Evolutionary conservation across 2,888 invertebrate species (phyloP).

Genomic region (Drosophila kanekoi): DNA sequence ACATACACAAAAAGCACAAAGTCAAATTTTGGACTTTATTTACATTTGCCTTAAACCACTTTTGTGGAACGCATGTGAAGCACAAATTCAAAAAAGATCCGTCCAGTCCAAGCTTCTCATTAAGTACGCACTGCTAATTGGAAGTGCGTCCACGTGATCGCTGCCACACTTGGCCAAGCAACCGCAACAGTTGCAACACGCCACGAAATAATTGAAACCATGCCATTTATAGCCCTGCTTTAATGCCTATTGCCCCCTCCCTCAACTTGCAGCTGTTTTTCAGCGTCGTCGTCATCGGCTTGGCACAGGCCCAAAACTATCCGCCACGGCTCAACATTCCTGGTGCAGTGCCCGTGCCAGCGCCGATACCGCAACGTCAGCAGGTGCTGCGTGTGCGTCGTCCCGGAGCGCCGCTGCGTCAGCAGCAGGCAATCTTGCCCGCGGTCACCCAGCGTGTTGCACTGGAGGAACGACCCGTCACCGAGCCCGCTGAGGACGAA

Average conservation of each 20-base stretch:
- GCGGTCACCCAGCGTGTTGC: slow-evolving; percentile 79
- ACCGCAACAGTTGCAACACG: slow-evolving; percentile 24
- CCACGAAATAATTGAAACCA: slow-evolving; percentile 5
- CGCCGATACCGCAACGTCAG: slow-evolving; percentile 79
- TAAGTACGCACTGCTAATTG: slow-evolving; percentile 22
- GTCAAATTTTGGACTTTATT: slow-evolving; percentile 12
- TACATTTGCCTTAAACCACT: neutral
- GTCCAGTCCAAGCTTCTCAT: slow-evolving; percentile 2
- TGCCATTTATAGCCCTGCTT: slow-evolving; percentile 15
- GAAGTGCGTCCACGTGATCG: slow-evolving; percentile 15
- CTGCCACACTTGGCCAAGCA: slow-evolving; percentile 15
- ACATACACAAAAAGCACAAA: slow-evolving; percentile 34
- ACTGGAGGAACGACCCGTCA: slow-evolving; percentile 87
- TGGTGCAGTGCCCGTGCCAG: slow-evolving; percentile 86
- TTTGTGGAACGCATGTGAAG: slow-evolving; percentile 23
- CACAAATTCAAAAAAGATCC: neutral
- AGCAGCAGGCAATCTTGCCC: slow-evolving; percentile 85
- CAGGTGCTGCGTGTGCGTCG: slow-evolving; percentile 83
- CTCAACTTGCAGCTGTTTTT: slow-evolving; percentile 59
- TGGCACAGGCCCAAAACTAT: slow-evolving; percentile 86
- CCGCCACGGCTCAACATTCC: slow-evolving; percentile 89
- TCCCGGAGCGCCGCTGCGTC: slow-evolving; percentile 85
- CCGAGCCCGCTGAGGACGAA: slow-evolving; percentile 89
- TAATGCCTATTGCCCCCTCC: slow-evolving; percentile 10
- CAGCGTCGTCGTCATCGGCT: slow-evolving; percentile 56